These are phyloP conservation scores for Sinocyclocheilus grahami DNA, from an alignment of 2,113 vertebrate species.

Conservation along the genomic window DNA sequence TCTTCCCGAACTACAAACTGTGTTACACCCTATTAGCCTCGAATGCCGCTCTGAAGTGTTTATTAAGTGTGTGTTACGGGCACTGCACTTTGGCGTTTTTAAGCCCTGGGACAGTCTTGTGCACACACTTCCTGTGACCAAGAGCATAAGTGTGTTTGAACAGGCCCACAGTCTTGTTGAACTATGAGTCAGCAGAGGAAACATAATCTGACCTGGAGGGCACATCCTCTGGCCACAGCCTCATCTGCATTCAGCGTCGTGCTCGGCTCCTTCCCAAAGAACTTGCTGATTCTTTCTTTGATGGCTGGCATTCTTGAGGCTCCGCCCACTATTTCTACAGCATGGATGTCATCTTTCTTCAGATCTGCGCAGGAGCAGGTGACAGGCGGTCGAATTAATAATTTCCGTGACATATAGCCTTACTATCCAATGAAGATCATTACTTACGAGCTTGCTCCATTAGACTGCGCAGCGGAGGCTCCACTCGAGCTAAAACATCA, in stretches of 20 bases:
- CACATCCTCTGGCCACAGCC: conserved; percentile 94
- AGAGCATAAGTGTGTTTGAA: too few species aligned
- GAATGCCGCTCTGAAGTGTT: too few species aligned
- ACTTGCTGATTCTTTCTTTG: conserved; percentile 94
- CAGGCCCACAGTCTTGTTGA: not conserved
- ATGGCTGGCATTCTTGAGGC: conserved; percentile 94
- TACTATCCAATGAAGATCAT: not conserved
- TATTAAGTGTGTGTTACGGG: too few species aligned
- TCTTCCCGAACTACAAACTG: too few species aligned
- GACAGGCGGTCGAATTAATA: not conserved
- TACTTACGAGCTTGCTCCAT: conserved; percentile 93
- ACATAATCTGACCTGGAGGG: conserved; percentile 83
- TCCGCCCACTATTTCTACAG: conserved; percentile 96
- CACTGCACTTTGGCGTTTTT: too few species aligned
- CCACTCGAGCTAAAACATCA: conserved; percentile 83
- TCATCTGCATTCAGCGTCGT: conserved; percentile 97
- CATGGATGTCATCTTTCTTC: conserved; percentile 93
- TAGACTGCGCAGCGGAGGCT: conserved; percentile 86
- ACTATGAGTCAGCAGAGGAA: not conserved
- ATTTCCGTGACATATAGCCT: not conserved
- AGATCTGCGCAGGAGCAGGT: conserved; percentile 73
- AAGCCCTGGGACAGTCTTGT: too few species aligned
- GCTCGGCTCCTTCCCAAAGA: conserved; percentile 94
- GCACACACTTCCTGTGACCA: too few species aligned
- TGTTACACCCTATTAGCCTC: too few species aligned